phyloP scores from a whole-genome alignment of 2,888 invertebrate species.

The Philereme vetulata region DNA sequence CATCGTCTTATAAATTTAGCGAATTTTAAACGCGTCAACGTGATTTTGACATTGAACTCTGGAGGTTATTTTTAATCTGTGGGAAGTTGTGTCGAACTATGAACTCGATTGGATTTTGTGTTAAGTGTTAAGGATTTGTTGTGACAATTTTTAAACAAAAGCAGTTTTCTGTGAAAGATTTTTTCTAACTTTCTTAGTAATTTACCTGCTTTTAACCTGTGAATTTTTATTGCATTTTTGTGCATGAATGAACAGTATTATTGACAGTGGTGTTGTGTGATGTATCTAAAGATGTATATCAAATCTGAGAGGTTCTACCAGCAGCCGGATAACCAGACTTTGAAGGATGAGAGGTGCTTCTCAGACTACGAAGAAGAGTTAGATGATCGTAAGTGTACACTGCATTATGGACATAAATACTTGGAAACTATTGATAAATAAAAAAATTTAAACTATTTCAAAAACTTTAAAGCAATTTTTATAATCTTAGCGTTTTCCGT shows the following conservation, averaged over 20 bases:
- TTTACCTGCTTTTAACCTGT: too few species aligned
- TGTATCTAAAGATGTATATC: constrained; percentile 79
- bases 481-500: too few species aligned
- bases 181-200: too few species aligned
- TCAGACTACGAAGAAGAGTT: constrained; percentile 75
- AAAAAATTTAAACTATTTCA: too few species aligned
- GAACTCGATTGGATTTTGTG: constrained; percentile 18
- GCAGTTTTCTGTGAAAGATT: too few species aligned
- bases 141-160: background rate
- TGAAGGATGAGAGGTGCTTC: constrained; percentile 68
- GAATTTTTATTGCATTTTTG: constrained; percentile 8
- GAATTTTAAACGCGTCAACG: constrained; percentile 20
- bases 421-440: too few species aligned
- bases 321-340: constrained; percentile 65
- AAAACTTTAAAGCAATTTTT: too few species aligned
- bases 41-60: constrained; percentile 24
- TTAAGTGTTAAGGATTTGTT: constrained; percentile 1
- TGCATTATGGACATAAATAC: background rate
- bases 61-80: constrained; percentile 24
- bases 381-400: constrained; percentile 68
- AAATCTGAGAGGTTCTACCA: constrained; percentile 77
- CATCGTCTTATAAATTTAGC: constrained; percentile 19
- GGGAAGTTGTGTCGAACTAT: constrained; percentile 18
- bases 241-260: constrained; percentile 30
- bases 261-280: constrained; percentile 45